Percentiles rank a stretch among this genome's conserved stretches.
phyloP scores from a whole-genome alignment of 2,888 invertebrate genomes.

The Hirudinaria manillensis region DNA sequence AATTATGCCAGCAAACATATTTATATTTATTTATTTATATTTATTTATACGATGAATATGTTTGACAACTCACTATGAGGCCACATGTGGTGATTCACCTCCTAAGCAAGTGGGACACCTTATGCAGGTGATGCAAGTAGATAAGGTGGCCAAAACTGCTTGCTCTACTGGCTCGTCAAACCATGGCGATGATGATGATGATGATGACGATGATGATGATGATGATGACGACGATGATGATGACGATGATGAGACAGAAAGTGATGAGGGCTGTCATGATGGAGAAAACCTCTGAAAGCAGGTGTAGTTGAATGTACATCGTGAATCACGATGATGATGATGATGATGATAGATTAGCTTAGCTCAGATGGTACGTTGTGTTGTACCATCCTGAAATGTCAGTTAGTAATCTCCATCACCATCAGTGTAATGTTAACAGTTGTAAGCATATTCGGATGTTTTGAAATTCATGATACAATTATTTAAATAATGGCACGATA shows the following conservation, averaged over 20 bases:
- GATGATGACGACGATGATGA: slow-evolving; percentile 26
- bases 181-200: slow-evolving; percentile 15
- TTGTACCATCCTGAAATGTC: no score
- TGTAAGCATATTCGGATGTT: no score
- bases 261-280: neutral
- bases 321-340: slow-evolving; percentile 6
- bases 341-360: neutral
- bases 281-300: neutral
- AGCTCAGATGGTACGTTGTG: no score
- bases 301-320: neutral
- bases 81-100: no score
- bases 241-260: slow-evolving; percentile 17
- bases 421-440: no score
- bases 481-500: no score
- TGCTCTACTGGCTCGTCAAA: neutral
- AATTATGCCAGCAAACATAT: neutral
- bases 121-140: neutral
- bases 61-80: neutral
- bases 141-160: slow-evolving; percentile 3
- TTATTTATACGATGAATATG: neutral
- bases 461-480: no score
- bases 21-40: neutral
- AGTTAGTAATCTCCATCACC: no score
- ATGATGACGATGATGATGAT: slow-evolving; percentile 18
- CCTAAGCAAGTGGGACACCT: no score